These are phyloP conservation scores for Tinea semifulvella DNA, from an alignment of 2,888 invertebrate species.

Conservation along the genomic window DNA sequence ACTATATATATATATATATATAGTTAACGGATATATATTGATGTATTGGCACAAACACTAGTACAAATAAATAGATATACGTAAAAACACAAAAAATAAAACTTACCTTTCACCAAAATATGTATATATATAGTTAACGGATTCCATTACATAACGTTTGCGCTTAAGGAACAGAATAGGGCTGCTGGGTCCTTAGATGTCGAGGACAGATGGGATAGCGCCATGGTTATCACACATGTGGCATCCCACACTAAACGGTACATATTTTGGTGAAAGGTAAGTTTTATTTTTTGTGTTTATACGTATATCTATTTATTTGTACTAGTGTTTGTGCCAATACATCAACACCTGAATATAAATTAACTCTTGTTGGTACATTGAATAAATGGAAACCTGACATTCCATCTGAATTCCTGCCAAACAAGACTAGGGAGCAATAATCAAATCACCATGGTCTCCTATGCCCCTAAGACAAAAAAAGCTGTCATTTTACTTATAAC, in stretches of 20 bases:
- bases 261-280: constrained; percentile 17
- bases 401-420: constrained; percentile 19
- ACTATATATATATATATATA: too few relatives aligned
- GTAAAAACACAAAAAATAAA: constrained; percentile 17
- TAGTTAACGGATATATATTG: too few relatives aligned
- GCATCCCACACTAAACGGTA: too few relatives aligned
- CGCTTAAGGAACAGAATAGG: too few relatives aligned
- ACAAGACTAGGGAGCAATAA: constrained; percentile 19
- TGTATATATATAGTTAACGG: too few relatives aligned
- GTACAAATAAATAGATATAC: constrained; percentile 16
- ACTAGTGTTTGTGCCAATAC: constrained; percentile 11
- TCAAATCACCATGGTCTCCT: constrained; percentile 17
- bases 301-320: constrained; percentile 17
- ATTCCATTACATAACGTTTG: too few relatives aligned
- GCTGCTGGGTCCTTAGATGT: too few relatives aligned
- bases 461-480: constrained; percentile 18
- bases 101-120: constrained; percentile 17
- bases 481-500: constrained; percentile 22
- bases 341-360: constrained; percentile 14
- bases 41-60: constrained; percentile 10
- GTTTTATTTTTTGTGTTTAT: constrained; percentile 18
- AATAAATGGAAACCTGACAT: constrained; percentile 21
- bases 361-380: constrained; percentile 19
- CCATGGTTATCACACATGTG: too few relatives aligned
- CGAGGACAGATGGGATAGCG: too few relatives aligned